Evolutionary conservation across 1,140 invertebrate species (phyloP).

Genomic region (Drosophila virilis): DNA sequence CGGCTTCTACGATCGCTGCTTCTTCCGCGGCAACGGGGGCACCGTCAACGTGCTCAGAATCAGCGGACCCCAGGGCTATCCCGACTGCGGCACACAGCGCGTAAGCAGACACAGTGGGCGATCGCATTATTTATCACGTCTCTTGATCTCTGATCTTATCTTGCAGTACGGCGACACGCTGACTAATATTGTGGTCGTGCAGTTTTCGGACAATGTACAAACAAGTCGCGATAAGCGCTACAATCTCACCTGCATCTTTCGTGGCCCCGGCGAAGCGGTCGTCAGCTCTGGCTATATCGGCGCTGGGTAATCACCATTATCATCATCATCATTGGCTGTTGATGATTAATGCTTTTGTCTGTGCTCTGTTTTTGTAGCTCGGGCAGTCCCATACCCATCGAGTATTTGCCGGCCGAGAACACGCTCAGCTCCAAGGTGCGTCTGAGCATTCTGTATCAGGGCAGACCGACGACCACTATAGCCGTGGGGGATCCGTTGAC

Average conservation of each 20-base stretch:
- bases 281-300: constrained; percentile 97
- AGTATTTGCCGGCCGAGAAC: constrained; percentile 95
- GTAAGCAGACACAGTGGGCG: constrained; percentile 83
- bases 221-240: constrained; percentile 95
- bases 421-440: constrained; percentile 94
- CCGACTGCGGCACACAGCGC: constrained; percentile 94
- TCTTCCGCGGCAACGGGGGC: constrained; percentile 94
- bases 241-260: constrained; percentile 95
- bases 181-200: constrained; percentile 97
- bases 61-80: constrained; percentile 94
- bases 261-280: constrained; percentile 95
- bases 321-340: background rate
- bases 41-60: constrained; percentile 93
- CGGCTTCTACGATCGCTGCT: constrained; percentile 95
- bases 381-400: constrained; percentile 95
- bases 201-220: constrained; percentile 96
- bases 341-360: constrained; percentile 16
- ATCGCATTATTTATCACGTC: background rate
- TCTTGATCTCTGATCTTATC: background rate
- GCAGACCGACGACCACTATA: constrained; percentile 95
- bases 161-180: constrained; percentile 94
- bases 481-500: constrained; percentile 97
- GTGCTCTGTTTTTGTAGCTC: constrained; percentile 86
- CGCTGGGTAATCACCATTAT: constrained; percentile 88
- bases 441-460: constrained; percentile 93